These are phyloP conservation scores for Eristalis arbustorum DNA, from an alignment of 2,888 invertebrate species.

Conservation along the genomic window DNA sequence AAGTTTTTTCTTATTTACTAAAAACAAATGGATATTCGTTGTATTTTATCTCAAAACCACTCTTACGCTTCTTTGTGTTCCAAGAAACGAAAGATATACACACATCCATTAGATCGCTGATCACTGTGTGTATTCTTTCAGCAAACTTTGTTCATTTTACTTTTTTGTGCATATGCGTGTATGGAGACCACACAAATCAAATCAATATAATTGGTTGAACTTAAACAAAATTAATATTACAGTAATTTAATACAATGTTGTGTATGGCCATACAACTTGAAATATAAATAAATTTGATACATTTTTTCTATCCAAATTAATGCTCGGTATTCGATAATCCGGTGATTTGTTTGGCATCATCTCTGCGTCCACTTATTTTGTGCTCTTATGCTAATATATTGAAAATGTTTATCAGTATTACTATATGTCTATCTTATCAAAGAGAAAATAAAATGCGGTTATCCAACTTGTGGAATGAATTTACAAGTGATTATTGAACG, in stretches of 20 bases:
- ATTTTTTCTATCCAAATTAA: neutral
- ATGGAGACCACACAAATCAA: constrained; percentile 54
- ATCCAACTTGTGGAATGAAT: neutral
- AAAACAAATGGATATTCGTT: constrained; percentile 43
- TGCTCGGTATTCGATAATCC: neutral
- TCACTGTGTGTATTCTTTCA: constrained; percentile 21
- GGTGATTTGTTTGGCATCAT: constrained; percentile 34
- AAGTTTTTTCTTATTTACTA: constrained; percentile 22
- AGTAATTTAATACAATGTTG: too few species aligned
- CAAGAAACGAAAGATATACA: constrained; percentile 14
- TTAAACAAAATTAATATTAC: neutral
- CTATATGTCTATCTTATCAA: neutral
- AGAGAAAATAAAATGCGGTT: neutral
- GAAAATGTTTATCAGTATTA: neutral
- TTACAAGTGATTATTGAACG: too few species aligned
- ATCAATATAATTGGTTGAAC: neutral
- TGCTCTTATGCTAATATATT: constrained; percentile 24
- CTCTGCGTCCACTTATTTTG: constrained; percentile 42
- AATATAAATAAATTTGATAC: too few species aligned
- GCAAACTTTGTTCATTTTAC: constrained; percentile 14
- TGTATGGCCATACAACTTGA: neutral
- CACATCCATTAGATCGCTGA: constrained; percentile 1
- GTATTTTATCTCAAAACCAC: constrained; percentile 56
- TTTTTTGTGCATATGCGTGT: constrained; percentile 39
- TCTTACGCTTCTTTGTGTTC: constrained; percentile 63